A percentile compares a stretch with the other conserved stretches of the same genome.
Evolutionary conservation across 2,797 vertebrate genomes (phyloP).

Genomic region (Myotis daubentonii): DNA sequence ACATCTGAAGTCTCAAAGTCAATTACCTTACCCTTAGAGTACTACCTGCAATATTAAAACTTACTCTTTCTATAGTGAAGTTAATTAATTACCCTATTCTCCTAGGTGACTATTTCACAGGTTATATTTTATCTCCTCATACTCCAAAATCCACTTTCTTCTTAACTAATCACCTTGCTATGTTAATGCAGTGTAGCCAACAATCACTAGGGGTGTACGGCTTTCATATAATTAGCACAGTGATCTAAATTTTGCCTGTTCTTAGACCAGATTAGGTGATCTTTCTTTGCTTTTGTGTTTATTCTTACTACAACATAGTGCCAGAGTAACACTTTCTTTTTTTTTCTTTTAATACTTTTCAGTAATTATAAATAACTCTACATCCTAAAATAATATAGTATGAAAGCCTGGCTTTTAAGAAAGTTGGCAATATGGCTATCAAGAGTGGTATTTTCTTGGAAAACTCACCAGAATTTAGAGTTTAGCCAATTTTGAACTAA

Average conservation of each 20-base stretch:
- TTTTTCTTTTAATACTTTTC: neutral
- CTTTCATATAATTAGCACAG: neutral
- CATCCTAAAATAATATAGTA: neutral
- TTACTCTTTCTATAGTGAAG: neutral
- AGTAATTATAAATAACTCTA: neutral
- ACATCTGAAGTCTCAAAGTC: neutral
- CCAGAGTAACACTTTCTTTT: neutral
- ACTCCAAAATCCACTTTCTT: neutral
- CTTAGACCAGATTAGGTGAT: neutral
- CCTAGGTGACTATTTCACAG: neutral
- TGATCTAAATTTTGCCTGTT: neutral
- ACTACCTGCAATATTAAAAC: neutral
- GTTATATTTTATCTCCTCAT: neutral
- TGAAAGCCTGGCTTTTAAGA: neutral
- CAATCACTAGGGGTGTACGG: neutral
- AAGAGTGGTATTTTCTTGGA: neutral
- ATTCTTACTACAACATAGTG: neutral
- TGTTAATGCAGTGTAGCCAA: neutral
- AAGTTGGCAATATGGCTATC: neutral
- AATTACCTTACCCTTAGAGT: neutral
- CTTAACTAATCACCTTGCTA: neutral
- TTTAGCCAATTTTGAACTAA: neutral
- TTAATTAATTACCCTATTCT: slow-evolving; percentile 42
- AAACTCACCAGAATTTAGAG: neutral
- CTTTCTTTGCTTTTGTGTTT: neutral